phyloP scores from a whole-genome alignment of 2,888 invertebrate genomes.

The Hylaea fasciaria region DNA sequence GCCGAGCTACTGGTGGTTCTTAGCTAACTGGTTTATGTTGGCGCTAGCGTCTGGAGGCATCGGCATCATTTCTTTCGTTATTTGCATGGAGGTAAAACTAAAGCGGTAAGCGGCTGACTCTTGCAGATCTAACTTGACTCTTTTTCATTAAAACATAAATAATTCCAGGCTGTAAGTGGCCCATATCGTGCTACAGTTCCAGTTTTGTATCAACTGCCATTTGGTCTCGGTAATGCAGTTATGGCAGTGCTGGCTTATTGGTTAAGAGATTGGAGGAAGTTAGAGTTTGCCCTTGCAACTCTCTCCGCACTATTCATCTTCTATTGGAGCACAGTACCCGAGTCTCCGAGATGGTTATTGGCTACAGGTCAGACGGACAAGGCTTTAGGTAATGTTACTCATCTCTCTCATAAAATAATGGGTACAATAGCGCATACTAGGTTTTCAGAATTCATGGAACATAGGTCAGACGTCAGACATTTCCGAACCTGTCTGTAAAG shows the following conservation, averaged over 20 bases:
- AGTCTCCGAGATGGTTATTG: constrained; percentile 87
- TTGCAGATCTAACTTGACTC: no score
- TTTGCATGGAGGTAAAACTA: constrained; percentile 84
- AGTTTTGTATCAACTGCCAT: constrained; percentile 86
- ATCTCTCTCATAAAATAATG: no score
- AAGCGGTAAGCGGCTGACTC: no score
- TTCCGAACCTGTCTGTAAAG: no score
- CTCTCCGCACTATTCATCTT: constrained; percentile 79
- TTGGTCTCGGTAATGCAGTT: constrained; percentile 84
- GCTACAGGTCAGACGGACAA: constrained; percentile 80
- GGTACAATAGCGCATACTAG: no score
- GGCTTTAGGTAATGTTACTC: constrained; percentile 68
- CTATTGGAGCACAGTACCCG: constrained; percentile 82
- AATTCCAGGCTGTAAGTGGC: constrained; percentile 82
- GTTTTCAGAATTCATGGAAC: no score
- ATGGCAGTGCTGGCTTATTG: constrained; percentile 85
- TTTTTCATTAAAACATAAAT: no score
- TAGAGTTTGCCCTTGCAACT: constrained; percentile 83
- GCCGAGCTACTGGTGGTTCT: constrained; percentile 82
- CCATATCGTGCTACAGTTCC: constrained; percentile 86
- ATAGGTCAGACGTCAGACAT: no score
- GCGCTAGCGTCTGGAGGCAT: constrained; percentile 87
- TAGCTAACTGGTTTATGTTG: constrained; percentile 81
- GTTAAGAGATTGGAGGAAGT: constrained; percentile 86
- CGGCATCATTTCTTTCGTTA: constrained; percentile 87